These are phyloP conservation scores for Drosophila mauritiana DNA, from an alignment of 1,140 invertebrate species.

Conservation along the genomic window DNA sequence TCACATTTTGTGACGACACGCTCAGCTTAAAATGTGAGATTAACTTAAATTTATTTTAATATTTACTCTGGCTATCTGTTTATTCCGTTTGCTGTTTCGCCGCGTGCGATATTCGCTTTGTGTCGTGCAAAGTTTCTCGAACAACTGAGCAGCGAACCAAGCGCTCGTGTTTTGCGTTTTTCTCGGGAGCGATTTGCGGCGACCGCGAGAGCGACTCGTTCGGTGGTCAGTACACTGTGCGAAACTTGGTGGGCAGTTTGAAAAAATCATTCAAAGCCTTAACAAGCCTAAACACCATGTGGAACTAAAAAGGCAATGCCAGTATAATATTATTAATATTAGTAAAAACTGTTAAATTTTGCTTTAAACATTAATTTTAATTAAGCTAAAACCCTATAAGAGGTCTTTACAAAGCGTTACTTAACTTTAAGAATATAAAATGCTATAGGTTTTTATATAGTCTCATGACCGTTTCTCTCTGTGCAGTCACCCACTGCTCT, in stretches of 20 bases:
- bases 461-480: not conserved
- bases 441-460: no score
- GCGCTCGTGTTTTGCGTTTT: constrained; percentile 29
- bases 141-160: constrained; percentile 66
- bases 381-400: no score
- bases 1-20: not conserved
- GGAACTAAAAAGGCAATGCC: no score
- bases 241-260: not conserved
- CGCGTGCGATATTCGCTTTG: constrained; percentile 51
- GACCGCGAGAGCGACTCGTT: constrained; percentile 34
- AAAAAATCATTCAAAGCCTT: no score
- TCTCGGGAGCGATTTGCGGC: constrained; percentile 22
- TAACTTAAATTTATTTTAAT: constrained; percentile 30
- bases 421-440: no score
- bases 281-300: no score
- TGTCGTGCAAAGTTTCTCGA: constrained; percentile 70
- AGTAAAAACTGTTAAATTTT: no score
- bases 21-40: not conserved
- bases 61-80: constrained; percentile 63
- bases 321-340: no score
- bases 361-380: no score
- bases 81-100: constrained; percentile 24
- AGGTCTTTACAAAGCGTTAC: no score
- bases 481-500: not conserved
- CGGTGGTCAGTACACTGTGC: constrained; percentile 10